Percentiles rank a stretch among this genome's conserved stretches.
phyloP scores from a whole-genome alignment of 1,140 invertebrate genomes.

The Calliphora vicina region DNA sequence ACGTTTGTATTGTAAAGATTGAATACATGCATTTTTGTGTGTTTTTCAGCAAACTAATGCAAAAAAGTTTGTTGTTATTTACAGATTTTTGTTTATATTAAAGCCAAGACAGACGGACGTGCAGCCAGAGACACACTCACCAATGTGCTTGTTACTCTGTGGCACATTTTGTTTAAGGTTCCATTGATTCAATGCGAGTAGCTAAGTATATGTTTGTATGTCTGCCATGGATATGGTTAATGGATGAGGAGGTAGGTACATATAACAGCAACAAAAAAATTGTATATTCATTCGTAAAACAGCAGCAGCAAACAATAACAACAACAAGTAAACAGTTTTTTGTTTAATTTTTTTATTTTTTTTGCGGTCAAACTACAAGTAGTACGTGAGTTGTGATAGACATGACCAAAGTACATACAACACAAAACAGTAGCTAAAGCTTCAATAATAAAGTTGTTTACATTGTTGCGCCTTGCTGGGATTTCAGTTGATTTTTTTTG shows the following conservation, averaged over 20 bases:
- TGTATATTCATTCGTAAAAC: background rate
- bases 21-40: background rate
- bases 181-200: background rate
- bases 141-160: background rate
- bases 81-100: background rate
- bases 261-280: background rate
- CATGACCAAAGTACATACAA: background rate
- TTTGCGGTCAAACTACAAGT: slow-evolving; percentile 12
- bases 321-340: background rate
- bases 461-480: background rate
- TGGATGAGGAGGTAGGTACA: background rate
- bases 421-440: background rate
- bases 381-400: slow-evolving; percentile 7
- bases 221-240: background rate
- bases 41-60: background rate
- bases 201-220: background rate
- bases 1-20: background rate
- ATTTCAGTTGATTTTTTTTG: too few relatives aligned
- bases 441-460: slow-evolving; percentile 13
- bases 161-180: background rate
- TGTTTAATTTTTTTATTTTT: background rate
- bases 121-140: background rate
- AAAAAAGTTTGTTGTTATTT: background rate
- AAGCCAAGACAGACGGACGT: background rate
- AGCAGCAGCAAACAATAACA: too few relatives aligned